Conservation (phyloP, 2,888 invertebrate genomes). For the Blastobasis adustella region DNA sequence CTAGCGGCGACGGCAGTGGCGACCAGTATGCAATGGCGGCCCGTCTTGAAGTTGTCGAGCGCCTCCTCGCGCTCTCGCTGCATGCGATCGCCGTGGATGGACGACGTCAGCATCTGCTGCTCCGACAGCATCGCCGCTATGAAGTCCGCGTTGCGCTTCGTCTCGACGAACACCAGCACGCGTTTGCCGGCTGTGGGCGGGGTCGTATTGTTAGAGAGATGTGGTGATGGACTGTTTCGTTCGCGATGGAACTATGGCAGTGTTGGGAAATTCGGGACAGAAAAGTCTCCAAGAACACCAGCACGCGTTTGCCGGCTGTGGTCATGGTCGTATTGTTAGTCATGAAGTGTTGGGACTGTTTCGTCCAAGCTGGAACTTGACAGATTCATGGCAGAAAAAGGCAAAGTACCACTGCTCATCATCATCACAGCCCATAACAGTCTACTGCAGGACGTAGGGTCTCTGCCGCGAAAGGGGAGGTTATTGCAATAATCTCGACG, state of each 20-base stretch:
- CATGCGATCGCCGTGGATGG: constrained; percentile 97
- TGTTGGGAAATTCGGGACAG: too few relatives aligned
- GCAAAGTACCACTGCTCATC: too few relatives aligned
- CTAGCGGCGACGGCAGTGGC: constrained; percentile 97
- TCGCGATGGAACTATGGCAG: too few relatives aligned
- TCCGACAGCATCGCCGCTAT: constrained; percentile 88
- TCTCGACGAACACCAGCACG: constrained; percentile 92
- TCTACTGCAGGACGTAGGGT: too few relatives aligned
- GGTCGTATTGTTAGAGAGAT: too few relatives aligned
- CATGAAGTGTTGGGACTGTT: too few relatives aligned
- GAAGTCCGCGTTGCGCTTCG: constrained; percentile 93
- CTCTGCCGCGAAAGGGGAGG: too few relatives aligned
- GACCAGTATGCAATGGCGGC: constrained; percentile 86
- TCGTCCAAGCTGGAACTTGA: too few relatives aligned
- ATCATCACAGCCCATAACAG: too few relatives aligned
- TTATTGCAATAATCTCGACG: too few relatives aligned
- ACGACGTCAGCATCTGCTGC: constrained; percentile 89
- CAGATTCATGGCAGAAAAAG: too few relatives aligned
- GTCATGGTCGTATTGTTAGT: background rate
- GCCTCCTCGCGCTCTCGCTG: constrained; percentile 98
- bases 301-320: constrained; percentile 67
- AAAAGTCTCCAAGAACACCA: constrained; percentile 91
- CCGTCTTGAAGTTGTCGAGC: constrained; percentile 88
- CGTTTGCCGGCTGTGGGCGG: constrained; percentile 50
- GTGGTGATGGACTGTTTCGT: too few relatives aligned